Evolutionary conservation across 2,113 vertebrate genomes (phyloP).

Genomic region (Nothocercus julius): DNA sequence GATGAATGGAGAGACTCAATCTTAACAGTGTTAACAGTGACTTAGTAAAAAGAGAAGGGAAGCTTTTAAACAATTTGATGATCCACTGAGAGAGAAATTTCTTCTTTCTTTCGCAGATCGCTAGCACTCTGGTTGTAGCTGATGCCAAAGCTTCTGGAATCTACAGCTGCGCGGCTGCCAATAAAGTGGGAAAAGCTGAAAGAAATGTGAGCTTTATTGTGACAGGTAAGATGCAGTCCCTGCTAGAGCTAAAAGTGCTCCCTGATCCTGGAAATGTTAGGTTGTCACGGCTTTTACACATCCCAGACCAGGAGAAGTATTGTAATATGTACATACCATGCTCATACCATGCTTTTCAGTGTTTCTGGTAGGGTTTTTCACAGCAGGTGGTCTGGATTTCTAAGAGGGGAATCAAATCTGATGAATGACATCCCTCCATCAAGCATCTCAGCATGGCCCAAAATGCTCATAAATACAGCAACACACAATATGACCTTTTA

Average conservation of each 20-base stretch:
- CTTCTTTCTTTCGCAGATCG: slow-evolving; percentile 81
- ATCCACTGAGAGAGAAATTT: not conserved
- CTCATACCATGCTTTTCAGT: not conserved
- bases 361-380: not conserved
- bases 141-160: slow-evolving; percentile 87
- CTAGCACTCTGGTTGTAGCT: slow-evolving; percentile 88
- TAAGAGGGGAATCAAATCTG: not conserved
- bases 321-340: not conserved
- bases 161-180: slow-evolving; percentile 90
- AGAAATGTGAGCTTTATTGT: slow-evolving; percentile 88
- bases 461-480: not conserved
- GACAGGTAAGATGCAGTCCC: slow-evolving; percentile 84
- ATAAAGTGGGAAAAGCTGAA: slow-evolving; percentile 85
- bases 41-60: not conserved
- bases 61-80: not conserved
- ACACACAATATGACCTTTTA: not conserved
- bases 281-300: not conserved
- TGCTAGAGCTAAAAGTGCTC: not conserved
- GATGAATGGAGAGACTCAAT: not conserved
- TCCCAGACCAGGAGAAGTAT: not conserved
- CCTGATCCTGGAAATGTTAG: not conserved
- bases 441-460: not conserved
- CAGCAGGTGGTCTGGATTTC: not conserved
- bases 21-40: not conserved
- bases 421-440: not conserved